These are phyloP conservation scores for Chalcosyrphus nemorum DNA, from an alignment of 2,888 invertebrate species.

Conservation along the genomic window DNA sequence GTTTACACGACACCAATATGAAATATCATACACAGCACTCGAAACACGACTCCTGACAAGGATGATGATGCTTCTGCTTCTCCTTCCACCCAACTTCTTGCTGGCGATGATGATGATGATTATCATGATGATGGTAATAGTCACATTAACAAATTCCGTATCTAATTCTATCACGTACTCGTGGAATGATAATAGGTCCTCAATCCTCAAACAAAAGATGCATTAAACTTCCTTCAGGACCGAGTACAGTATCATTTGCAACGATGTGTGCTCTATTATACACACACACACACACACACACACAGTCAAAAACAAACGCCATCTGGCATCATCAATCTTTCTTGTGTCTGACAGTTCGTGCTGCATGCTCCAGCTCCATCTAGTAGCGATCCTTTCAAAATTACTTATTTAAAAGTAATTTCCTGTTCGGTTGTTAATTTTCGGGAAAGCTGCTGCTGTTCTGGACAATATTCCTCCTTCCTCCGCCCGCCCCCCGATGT, in stretches of 20 bases:
- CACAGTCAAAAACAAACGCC: conserved; percentile 14
- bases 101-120: conserved; percentile 22
- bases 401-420: conserved; percentile 73
- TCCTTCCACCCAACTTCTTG: conserved; percentile 16
- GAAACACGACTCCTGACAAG: not conserved
- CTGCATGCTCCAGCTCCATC: not conserved
- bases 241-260: not conserved
- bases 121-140: conserved; percentile 43
- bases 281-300: not conserved
- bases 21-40: not conserved
- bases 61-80: conserved; percentile 25
- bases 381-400: conserved; percentile 56
- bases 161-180: conserved; percentile 60
- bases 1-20: conserved; percentile 32
- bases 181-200: conserved; percentile 49
- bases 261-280: conserved; percentile 1
- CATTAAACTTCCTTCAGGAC: conserved; percentile 52
- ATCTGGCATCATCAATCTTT: conserved; percentile 63
- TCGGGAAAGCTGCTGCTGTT: conserved; percentile 22
- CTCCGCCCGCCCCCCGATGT: not conserved
- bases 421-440: conserved; percentile 65
- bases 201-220: conserved; percentile 55
- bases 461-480: conserved; percentile 7
- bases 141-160: conserved; percentile 60
- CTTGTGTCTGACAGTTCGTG: conserved; percentile 43